Evolutionary conservation across 2,113 vertebrate genomes (phyloP), one percentile per base, ranked within the genome.

Genomic region (Herpailurus yagouaroundi): DNA sequence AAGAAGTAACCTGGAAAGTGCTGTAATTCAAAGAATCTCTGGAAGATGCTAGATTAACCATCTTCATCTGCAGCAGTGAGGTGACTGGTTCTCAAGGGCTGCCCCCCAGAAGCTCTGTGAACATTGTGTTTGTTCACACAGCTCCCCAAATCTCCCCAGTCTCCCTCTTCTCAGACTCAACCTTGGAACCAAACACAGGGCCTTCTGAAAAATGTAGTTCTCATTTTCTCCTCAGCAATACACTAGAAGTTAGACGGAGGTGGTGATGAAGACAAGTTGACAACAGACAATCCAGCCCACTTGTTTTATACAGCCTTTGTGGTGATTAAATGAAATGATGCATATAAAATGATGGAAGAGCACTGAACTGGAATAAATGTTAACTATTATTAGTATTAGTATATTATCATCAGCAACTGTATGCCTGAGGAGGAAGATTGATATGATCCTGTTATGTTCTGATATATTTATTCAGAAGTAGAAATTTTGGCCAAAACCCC

Each of bases 391-490:
- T 87, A 92, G 31, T 50, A 69, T 86, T 91, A 71, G 7, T 48
- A 80, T 91, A 88, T 64, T 92, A 52, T 66, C 69, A 89, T 11
- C 92, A 38, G 14, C 55, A 91, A 64, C 69, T 73, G 21, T 38
- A 41, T 94, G 89, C 64, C n/a, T 73, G 64, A 50, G 10, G 21
- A 97, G 29, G 31, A 97, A 95, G n/a, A 89, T 12, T 92, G 14
- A 41, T 86, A 89, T 4, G 33, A 86, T 90, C 9, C 48, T 87
- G 23, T 74, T 82, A 77, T 74, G 1, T 82, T 89, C 36, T 95
- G 79, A 87, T 84, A 94, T 74, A 38, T 96, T 83, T 87, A 83
- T 55, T 68, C 91, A 33, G 14, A 96, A 96, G 48, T 71, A 81
- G 68, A 97, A 86, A 82, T 89, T 66, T 79, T 60, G 41, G 57